Percentiles rank a stretch among this genome's conserved stretches.
These are phyloP conservation scores for Nysson spinosus DNA, from an alignment of 2,888 invertebrate species.

Conservation along the genomic window DNA sequence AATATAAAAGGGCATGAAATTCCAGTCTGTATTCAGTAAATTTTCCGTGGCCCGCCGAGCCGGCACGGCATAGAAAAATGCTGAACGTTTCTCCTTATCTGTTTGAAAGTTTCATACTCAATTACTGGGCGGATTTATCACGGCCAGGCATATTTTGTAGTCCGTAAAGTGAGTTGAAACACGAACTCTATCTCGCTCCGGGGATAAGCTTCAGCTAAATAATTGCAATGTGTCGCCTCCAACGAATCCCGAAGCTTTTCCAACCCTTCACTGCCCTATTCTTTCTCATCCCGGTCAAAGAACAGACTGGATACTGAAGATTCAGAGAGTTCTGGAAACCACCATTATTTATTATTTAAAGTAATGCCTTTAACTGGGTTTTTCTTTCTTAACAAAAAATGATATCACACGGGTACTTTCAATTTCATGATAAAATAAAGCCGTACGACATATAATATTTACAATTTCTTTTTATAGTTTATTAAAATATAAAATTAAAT, in stretches of 20 bases:
- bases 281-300: not conserved
- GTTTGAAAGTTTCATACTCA: constrained; percentile 42
- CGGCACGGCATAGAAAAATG: not conserved
- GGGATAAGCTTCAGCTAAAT: constrained; percentile 43
- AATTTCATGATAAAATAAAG: too few relatives aligned
- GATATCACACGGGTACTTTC: too few relatives aligned
- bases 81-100: constrained; percentile 17
- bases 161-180: constrained; percentile 8
- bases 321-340: not conserved
- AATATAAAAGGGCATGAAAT: too few relatives aligned
- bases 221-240: constrained; percentile 41
- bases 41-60: too few relatives aligned
- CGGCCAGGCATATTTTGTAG: constrained; percentile 25
- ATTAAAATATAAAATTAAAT: too few relatives aligned
- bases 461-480: too few relatives aligned
- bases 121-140: constrained; percentile 40
- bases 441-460: too few relatives aligned
- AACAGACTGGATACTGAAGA: not conserved
- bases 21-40: too few relatives aligned
- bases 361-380: not conserved
- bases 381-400: not conserved
- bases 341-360: not conserved
- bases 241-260: constrained; percentile 9
- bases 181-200: constrained; percentile 1
- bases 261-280: constrained; percentile 10